phyloP scores from a whole-genome alignment of 2,113 vertebrate genomes.

The Actinemys pallida region DNA sequence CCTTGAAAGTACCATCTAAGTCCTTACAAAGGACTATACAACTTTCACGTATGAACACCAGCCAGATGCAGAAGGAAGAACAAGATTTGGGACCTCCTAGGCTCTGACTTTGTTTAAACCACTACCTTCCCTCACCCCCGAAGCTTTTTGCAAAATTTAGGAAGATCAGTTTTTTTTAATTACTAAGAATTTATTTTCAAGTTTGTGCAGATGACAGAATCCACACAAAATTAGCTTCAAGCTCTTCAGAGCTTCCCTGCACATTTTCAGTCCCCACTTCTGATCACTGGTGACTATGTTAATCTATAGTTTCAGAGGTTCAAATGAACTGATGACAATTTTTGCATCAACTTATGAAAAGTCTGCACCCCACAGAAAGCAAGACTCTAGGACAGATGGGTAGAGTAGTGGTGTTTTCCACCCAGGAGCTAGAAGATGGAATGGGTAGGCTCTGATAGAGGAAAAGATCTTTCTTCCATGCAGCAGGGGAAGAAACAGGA shows the following conservation, averaged over 20 bases:
- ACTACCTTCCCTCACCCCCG: not conserved
- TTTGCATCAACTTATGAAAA: constrained; percentile 2
- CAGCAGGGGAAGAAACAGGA: fast-evolving
- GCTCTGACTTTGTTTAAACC: not conserved
- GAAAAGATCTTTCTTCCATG: fast-evolving
- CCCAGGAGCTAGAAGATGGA: not conserved
- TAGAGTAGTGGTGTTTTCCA: not conserved
- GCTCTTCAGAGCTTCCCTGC: not conserved
- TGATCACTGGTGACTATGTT: not conserved
- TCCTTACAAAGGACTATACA: not conserved
- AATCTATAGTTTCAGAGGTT: not conserved
- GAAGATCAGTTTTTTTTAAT: not conserved
- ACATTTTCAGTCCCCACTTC: not conserved
- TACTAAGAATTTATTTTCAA: not conserved
- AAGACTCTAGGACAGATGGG: not conserved
- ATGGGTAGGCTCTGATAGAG: not conserved
- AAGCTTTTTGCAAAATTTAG: not conserved
- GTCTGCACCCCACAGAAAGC: not conserved
- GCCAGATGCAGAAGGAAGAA: not conserved
- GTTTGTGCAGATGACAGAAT: not conserved
- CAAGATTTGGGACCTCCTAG: not conserved
- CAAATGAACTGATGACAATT: not conserved
- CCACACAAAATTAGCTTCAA: not conserved
- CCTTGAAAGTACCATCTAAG: not conserved
- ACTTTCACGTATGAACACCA: not conserved